phyloP scores from a whole-genome alignment of 2,888 invertebrate species.

The Hoplodrina ambigua region DNA sequence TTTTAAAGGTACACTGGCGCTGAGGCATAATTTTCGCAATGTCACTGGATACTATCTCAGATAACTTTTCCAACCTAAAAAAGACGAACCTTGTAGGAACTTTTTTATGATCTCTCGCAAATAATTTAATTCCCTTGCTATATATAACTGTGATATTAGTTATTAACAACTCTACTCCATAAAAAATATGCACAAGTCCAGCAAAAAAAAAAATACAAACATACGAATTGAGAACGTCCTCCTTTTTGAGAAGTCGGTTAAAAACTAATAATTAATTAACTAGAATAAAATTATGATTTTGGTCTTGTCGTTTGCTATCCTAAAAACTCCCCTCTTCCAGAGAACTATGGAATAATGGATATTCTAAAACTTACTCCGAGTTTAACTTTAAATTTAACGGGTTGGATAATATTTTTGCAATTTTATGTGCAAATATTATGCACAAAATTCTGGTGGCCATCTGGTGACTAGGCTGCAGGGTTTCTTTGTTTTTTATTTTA shows the following conservation, averaged over 20 bases:
- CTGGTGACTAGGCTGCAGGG: slow-evolving; percentile 43
- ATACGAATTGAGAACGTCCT: too few species aligned
- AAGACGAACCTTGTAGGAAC: not conserved
- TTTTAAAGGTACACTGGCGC: not conserved
- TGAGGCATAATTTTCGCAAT: slow-evolving; percentile 59
- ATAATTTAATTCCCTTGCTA: not conserved
- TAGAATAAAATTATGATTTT: too few species aligned
- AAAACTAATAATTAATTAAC: too few species aligned
- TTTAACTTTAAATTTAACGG: slow-evolving; percentile 71
- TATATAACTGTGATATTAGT: not conserved
- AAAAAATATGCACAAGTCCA: too few species aligned
- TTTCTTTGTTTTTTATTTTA: slow-evolving; percentile 9
- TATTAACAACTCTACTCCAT: not conserved
- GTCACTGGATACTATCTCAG: slow-evolving; percentile 72
- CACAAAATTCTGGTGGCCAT: slow-evolving; percentile 66
- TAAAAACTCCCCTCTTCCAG: not conserved
- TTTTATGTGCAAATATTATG: slow-evolving; percentile 75
- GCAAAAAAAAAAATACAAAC: too few species aligned
- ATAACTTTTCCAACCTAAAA: slow-evolving; percentile 75
- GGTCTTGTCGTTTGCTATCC: not conserved
- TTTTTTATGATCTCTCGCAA: slow-evolving; percentile 7
- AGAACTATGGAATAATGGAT: not conserved
- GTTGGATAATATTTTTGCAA: slow-evolving; percentile 70
- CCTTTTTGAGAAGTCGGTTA: too few species aligned
- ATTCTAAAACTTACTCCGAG: slow-evolving; percentile 71